Percentiles rank a stretch among this genome's conserved stretches.
These are phyloP conservation scores for Canis aureus DNA, from an alignment of 2,113 vertebrate species.

Conservation along the genomic window DNA sequence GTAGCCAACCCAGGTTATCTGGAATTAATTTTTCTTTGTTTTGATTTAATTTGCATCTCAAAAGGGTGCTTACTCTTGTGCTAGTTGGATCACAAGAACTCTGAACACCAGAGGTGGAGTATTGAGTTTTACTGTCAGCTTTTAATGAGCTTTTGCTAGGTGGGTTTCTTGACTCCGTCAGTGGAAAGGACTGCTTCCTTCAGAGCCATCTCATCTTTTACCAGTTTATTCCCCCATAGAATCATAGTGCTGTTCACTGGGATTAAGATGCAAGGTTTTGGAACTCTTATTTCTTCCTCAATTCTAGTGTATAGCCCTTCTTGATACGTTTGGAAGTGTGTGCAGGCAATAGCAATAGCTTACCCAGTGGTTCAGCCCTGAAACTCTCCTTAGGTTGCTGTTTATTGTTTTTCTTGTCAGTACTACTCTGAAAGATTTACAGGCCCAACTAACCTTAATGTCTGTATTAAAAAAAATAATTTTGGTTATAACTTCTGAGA, in stretches of 20 bases:
- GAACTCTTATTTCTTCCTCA: background rate
- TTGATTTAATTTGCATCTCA: background rate
- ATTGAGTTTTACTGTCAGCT: background rate
- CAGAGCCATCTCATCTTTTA: background rate
- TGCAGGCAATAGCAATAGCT: background rate
- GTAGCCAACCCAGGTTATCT: background rate
- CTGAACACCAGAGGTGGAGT: background rate
- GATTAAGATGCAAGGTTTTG: background rate
- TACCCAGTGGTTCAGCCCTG: background rate
- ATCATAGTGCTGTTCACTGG: background rate
- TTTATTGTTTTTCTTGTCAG: conserved; percentile 26
- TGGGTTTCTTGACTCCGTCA: background rate
- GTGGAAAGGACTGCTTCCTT: background rate
- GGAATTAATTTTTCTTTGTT: conserved; percentile 51
- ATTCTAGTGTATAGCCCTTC: background rate
- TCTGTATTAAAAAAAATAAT: background rate
- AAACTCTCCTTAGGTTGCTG: background rate
- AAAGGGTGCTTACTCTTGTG: background rate
- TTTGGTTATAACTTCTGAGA: background rate
- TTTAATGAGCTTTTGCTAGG: conserved; percentile 26
- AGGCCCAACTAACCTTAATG: background rate
- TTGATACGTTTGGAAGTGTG: background rate
- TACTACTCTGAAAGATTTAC: background rate
- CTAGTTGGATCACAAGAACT: background rate
- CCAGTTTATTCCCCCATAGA: background rate